Percentiles rank a stretch among this genome's conserved stretches.
Conservation (phyloP, 2,113 vertebrate species). For the Phalacrocorax brasilianus region DNA sequence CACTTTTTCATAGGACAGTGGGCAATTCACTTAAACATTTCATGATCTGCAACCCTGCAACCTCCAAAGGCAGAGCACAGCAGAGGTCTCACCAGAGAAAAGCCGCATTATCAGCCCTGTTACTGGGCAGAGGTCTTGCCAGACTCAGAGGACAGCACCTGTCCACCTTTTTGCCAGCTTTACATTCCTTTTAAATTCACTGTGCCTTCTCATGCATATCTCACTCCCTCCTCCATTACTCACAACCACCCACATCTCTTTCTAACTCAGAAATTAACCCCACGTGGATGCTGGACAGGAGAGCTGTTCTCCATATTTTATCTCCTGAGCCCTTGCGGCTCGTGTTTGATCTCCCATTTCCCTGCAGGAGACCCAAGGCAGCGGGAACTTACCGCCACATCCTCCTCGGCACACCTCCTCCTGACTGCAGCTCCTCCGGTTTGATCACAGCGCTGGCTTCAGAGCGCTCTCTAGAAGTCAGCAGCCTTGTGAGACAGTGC, state of each 20-base stretch:
- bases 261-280: background rate
- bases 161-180: background rate
- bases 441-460: background rate
- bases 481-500: background rate
- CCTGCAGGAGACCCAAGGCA: background rate
- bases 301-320: background rate
- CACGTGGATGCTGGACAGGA: background rate
- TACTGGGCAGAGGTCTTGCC: background rate
- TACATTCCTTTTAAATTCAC: background rate
- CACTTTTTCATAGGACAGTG: background rate
- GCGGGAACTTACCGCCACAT: background rate
- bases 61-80: background rate
- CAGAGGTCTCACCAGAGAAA: background rate
- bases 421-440: background rate
- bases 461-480: background rate
- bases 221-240: background rate
- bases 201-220: background rate
- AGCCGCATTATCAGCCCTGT: background rate
- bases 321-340: background rate
- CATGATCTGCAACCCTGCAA: background rate
- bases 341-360: background rate
- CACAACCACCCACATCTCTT: background rate
- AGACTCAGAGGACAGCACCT: background rate
- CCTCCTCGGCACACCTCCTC: background rate
- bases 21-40: background rate